phyloP scores from a whole-genome alignment of 1,140 invertebrate genomes.

The Drosophila pectinifera region DNA sequence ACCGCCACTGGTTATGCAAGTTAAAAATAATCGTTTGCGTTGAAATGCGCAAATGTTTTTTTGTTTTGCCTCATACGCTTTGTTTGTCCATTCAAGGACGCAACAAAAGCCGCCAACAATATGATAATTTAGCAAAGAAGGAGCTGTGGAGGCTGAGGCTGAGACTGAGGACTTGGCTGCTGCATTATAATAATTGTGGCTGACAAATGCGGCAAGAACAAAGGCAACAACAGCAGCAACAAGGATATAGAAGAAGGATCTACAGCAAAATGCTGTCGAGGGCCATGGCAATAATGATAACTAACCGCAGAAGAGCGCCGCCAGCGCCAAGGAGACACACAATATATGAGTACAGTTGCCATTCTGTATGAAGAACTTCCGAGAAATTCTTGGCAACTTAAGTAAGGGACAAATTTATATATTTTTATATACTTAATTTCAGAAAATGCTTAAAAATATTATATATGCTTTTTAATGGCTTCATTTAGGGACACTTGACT shows the following conservation, averaged over 20 bases:
- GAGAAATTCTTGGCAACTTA: neutral
- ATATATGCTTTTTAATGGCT: too few relatives aligned
- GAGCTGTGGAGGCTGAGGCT: conserved; percentile 3
- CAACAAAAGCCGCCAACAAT: conserved; percentile 69
- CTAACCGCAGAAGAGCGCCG: conserved; percentile 73
- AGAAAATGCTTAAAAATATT: too few relatives aligned
- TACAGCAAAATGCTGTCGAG: conserved; percentile 65
- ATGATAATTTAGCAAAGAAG: conserved; percentile 67
- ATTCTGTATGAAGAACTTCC: neutral
- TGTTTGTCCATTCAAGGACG: conserved; percentile 71
- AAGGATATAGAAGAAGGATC: conserved; percentile 26
- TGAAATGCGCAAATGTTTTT: conserved; percentile 77
- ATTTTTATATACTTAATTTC: too few relatives aligned
- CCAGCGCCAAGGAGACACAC: conserved; percentile 33
- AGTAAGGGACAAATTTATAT: too few relatives aligned
- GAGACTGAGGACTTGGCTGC: conserved; percentile 44
- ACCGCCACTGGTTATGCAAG: conserved; percentile 63
- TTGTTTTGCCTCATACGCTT: conserved; percentile 47
- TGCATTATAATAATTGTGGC: conserved; percentile 73
- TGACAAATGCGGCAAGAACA: conserved; percentile 75
- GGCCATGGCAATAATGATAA: conserved; percentile 75
- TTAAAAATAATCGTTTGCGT: conserved; percentile 66
- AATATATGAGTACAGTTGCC: conserved; percentile 20
- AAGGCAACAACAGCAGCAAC: conserved; percentile 27
- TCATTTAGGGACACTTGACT: neutral